phyloP scores from a whole-genome alignment of 2,888 invertebrate genomes.

The Tineola bisselliella region DNA sequence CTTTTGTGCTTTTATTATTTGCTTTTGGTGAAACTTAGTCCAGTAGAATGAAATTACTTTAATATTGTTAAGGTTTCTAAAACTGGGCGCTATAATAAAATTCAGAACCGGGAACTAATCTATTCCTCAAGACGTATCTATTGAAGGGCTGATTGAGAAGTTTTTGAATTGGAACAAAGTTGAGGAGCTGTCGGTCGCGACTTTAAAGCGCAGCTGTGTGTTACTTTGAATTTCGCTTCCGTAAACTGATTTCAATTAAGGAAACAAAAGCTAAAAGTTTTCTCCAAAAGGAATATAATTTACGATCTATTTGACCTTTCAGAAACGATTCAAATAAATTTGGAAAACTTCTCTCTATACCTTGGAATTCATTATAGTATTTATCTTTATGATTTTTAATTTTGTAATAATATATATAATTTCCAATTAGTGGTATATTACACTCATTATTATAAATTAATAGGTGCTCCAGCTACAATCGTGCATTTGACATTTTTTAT shows the following conservation, averaged over 20 bases:
- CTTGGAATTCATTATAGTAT: not conserved
- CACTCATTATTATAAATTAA: no score
- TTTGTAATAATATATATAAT: no score
- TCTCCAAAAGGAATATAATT: conserved; percentile 46
- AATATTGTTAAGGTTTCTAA: not conserved
- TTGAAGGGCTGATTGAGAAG: conserved; percentile 13
- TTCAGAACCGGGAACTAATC: conserved; percentile 6
- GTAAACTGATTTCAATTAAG: conserved; percentile 59
- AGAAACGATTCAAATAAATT: conserved; percentile 1
- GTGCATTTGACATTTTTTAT: no score
- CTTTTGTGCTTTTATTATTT: no score
- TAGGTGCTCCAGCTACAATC: no score
- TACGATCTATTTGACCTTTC: conserved; percentile 10
- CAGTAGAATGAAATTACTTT: not conserved
- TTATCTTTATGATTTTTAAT: not conserved
- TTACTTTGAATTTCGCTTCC: conserved; percentile 24
- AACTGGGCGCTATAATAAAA: not conserved
- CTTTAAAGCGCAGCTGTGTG: conserved; percentile 49
- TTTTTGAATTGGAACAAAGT: conserved; percentile 12
- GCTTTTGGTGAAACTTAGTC: not conserved
- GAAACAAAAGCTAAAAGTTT: conserved; percentile 56
- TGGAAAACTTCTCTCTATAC: not conserved
- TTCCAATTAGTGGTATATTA: no score
- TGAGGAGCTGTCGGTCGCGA: conserved; percentile 21
- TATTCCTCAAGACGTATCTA: conserved; percentile 12